These are phyloP conservation scores for Orestias chungarensis DNA, from an alignment of 2,797 vertebrate species.

Conservation along the genomic window DNA sequence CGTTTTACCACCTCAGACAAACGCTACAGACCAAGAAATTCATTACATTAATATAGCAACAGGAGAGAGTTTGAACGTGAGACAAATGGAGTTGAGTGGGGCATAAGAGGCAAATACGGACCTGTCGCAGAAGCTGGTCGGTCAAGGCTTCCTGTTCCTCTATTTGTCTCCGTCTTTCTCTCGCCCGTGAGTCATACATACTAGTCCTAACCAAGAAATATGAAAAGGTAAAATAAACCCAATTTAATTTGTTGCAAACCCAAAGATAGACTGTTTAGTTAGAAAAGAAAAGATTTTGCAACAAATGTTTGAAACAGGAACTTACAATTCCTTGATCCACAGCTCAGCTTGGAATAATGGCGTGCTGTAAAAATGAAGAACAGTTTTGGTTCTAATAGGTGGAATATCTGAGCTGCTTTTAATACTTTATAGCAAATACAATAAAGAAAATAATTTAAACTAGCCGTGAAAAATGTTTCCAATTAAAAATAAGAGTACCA, in stretches of 20 bases:
- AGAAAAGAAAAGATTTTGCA: neutral
- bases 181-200: slow-evolving; percentile 92
- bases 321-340: slow-evolving; percentile 99
- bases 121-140: slow-evolving; percentile 87
- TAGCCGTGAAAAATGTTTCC: neutral
- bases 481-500: slow-evolving; percentile 29
- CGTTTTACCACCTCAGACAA: slow-evolving; percentile 82
- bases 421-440: neutral
- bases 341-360: slow-evolving; percentile 92
- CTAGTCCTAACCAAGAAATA: slow-evolving; percentile 81
- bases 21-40: slow-evolving; percentile 68
- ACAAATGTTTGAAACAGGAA: slow-evolving; percentile 18
- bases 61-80: neutral
- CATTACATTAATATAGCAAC: slow-evolving; percentile 8
- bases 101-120: slow-evolving; percentile 50
- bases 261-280: neutral
- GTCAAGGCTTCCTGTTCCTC: slow-evolving; percentile 91
- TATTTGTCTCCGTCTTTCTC: slow-evolving; percentile 90
- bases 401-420: neutral
- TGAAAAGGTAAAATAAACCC: neutral
- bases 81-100: neutral
- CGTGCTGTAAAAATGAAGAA: slow-evolving; percentile 70
- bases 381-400: neutral
- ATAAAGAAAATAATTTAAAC: neutral
- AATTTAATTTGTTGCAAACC: neutral